phyloP scores from a whole-genome alignment of 2,797 vertebrate genomes.

The Cacajao melanocephalus region DNA sequence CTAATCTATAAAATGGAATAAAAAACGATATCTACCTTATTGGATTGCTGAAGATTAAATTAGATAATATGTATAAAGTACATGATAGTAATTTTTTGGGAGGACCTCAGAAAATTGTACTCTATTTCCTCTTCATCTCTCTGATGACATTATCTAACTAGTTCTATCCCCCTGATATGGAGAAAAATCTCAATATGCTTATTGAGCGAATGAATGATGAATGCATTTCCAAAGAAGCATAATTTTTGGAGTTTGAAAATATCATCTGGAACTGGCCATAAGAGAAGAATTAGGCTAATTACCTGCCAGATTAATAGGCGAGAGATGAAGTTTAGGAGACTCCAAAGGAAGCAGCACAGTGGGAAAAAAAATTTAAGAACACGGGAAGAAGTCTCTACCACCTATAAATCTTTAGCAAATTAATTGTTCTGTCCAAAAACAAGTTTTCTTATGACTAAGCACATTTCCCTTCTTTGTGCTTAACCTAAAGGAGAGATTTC shows the following conservation, averaged over 20 bases:
- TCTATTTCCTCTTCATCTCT: not conserved
- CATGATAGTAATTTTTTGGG: not conserved
- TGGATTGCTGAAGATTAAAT: not conserved
- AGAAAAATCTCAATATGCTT: not conserved
- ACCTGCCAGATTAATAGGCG: not conserved
- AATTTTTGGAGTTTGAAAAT: not conserved
- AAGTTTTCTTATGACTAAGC: not conserved
- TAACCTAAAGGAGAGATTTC: not conserved
- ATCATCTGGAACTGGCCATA: not conserved
- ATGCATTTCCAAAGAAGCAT: not conserved
- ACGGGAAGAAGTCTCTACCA: not conserved
- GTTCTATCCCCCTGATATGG: not conserved
- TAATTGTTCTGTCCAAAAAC: conserved; percentile 39
- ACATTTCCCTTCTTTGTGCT: not conserved
- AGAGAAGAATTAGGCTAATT: not conserved
- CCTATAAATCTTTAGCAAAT: not conserved
- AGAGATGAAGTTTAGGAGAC: not conserved
- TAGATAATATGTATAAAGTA: not conserved
- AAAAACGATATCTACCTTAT: not conserved
- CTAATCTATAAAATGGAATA: not conserved
- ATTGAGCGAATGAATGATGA: not conserved
- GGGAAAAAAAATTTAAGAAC: not conserved
- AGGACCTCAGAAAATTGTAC: not conserved
- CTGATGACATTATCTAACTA: not conserved
- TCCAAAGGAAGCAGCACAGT: not conserved